Evolutionary conservation across 2,888 invertebrate species (phyloP).

Genomic region (Coelopa pilipes): DNA sequence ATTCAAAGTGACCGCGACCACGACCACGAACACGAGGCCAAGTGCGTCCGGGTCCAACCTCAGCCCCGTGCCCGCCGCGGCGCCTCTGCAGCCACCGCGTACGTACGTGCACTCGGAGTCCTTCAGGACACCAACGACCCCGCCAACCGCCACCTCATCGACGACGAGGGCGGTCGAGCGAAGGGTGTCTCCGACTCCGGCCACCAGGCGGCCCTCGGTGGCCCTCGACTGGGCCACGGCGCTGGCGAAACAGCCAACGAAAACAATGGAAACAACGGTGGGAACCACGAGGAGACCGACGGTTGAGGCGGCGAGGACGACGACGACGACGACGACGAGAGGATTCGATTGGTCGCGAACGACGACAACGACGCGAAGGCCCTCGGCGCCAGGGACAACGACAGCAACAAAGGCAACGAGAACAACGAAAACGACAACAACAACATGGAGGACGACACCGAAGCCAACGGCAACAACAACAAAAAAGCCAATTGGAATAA

Average conservation of each 20-base stretch:
- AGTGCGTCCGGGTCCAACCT: not conserved
- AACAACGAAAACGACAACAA: slow-evolving; percentile 36
- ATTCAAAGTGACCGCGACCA: not conserved
- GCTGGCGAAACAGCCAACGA: not conserved
- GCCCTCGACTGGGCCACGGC: too few species aligned
- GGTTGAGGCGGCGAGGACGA: not conserved
- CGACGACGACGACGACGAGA: not conserved
- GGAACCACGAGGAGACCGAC: not conserved
- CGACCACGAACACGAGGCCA: not conserved
- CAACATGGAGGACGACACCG: slow-evolving; percentile 8
- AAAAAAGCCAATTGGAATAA: slow-evolving; percentile 23
- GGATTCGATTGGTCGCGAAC: not conserved
- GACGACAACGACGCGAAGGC: slow-evolving; percentile 19
- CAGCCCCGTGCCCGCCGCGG: not conserved
- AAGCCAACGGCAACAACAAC: slow-evolving; percentile 36
- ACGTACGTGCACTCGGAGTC: slow-evolving; percentile 15
- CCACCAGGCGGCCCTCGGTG: too few species aligned
- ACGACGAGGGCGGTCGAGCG: not conserved
- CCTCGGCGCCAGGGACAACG: slow-evolving; percentile 25
- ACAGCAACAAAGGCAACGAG: slow-evolving; percentile 37
- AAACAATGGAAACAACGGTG: not conserved
- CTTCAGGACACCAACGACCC: slow-evolving; percentile 20
- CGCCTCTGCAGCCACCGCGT: slow-evolving; percentile 4
- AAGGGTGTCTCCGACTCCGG: not conserved
- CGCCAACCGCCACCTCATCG: not conserved